Evolutionary conservation across 2,888 invertebrate species (phyloP).

Genomic region (Perizoma affinitatum): DNA sequence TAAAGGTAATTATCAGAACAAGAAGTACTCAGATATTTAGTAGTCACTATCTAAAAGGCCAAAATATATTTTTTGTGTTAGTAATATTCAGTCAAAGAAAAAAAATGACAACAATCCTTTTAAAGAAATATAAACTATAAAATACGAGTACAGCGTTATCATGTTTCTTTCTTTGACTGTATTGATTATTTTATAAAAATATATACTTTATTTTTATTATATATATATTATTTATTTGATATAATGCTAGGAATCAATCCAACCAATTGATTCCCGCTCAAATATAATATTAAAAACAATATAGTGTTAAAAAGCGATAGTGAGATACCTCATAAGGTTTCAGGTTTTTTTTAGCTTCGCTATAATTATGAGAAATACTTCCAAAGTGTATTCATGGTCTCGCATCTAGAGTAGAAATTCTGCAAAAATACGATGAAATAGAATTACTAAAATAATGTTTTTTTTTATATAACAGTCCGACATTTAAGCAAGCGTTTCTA

Average conservation of each 20-base stretch:
- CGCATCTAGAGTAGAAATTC: background rate
- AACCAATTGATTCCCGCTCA: conserved; percentile 56
- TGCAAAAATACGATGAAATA: conserved; percentile 7
- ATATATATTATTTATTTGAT: too few species aligned
- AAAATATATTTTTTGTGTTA: background rate
- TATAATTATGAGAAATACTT: too few species aligned
- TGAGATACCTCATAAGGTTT: background rate
- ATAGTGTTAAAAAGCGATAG: background rate
- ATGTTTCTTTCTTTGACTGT: conserved; percentile 34
- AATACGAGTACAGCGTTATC: conserved; percentile 26
- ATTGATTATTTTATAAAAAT: background rate
- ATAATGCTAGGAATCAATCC: conserved; percentile 55
- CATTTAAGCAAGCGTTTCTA: conserved; percentile 13
- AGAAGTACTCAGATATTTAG: too few species aligned
- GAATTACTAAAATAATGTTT: conserved; percentile 18
- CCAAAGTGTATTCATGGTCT: too few species aligned
- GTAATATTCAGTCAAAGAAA: conserved; percentile 24
- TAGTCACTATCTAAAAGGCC: background rate
- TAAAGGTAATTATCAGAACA: too few species aligned
- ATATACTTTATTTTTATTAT: conserved; percentile 2
- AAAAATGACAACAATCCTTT: conserved; percentile 35
- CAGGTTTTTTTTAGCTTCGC: too few species aligned
- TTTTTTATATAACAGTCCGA: conserved; percentile 9
- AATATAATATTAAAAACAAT: conserved; percentile 12
- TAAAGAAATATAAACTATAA: conserved; percentile 17